Conservation (phyloP, 2,797 vertebrate genomes). For the Danio kyathit region DNA sequence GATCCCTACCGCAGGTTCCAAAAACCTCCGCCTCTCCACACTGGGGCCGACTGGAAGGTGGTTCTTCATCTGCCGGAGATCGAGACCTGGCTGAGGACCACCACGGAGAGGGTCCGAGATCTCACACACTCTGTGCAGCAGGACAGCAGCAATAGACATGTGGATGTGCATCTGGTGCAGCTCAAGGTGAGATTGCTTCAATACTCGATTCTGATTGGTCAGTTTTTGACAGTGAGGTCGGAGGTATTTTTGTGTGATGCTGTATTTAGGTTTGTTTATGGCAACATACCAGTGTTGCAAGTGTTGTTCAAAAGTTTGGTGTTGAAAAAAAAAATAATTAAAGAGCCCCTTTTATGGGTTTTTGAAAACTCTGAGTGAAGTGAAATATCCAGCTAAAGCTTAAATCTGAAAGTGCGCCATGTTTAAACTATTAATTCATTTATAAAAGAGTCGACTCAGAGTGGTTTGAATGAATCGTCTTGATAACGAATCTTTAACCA, state of each 20-base stretch:
- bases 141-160: slow-evolving; percentile 88
- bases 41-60: slow-evolving; percentile 96
- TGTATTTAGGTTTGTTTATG: background rate
- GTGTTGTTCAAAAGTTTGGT: background rate
- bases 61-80: slow-evolving; percentile 96
- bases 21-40: slow-evolving; percentile 93
- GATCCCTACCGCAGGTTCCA: slow-evolving; percentile 83
- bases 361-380: too few relatives aligned
- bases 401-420: too few relatives aligned
- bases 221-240: background rate
- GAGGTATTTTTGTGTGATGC: background rate
- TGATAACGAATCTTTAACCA: too few relatives aligned
- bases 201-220: background rate
- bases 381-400: too few relatives aligned
- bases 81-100: slow-evolving; percentile 94
- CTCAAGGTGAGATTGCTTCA: slow-evolving; percentile 86
- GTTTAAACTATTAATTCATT: too few relatives aligned
- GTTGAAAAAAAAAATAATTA: too few relatives aligned
- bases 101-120: slow-evolving; percentile 88
- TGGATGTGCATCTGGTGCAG: slow-evolving; percentile 95
- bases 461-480: too few relatives aligned
- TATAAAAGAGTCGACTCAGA: too few relatives aligned
- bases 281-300: background rate
- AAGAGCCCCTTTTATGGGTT: too few relatives aligned
- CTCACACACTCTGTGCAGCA: slow-evolving; percentile 94